These are phyloP conservation scores for Diorhabda elongata DNA, from an alignment of 1,140 invertebrate species.

Conservation along the genomic window DNA sequence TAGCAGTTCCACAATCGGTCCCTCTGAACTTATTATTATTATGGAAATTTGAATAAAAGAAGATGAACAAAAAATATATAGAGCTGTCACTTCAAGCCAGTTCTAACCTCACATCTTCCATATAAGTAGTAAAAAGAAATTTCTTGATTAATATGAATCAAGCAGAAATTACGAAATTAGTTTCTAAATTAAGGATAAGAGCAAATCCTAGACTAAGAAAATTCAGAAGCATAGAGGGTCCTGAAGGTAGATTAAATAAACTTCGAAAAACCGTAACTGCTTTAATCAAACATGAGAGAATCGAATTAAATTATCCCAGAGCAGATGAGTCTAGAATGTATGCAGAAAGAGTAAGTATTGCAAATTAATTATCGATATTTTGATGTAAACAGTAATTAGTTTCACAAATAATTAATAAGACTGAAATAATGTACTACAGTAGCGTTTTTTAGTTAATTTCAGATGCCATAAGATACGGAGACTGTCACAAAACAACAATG, in stretches of 20 bases:
- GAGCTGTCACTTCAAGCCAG: no score
- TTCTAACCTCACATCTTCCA: not conserved
- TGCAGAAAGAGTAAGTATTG: slow-evolving; percentile 67
- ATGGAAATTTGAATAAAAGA: no score
- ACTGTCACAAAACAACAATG: slow-evolving; percentile 80
- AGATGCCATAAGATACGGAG: slow-evolving; percentile 82
- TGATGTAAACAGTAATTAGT: no score
- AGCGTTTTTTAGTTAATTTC: slow-evolving; percentile 68
- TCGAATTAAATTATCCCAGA: slow-evolving; percentile 72
- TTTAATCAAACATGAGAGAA: slow-evolving; percentile 81
- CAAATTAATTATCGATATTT: no score
- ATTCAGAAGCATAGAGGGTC: slow-evolving; percentile 64
- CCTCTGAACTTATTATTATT: no score
- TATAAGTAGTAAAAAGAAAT: no score
- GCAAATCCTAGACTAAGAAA: slow-evolving; percentile 56
- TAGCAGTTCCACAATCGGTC: no score
- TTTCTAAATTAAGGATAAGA: slow-evolving; percentile 67
- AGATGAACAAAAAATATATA: no score
- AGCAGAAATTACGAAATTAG: slow-evolving; percentile 66
- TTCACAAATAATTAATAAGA: no score
- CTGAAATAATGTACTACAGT: not conserved
- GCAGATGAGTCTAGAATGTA: slow-evolving; percentile 86
- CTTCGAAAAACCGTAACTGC: slow-evolving; percentile 78
- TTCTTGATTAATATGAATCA: slow-evolving; percentile 62
- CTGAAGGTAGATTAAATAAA: slow-evolving; percentile 70